A percentile compares a stretch with the other conserved stretches of the same genome.
Conservation (phyloP, 2,113 vertebrate species). For the Perca flavescens region DNA sequence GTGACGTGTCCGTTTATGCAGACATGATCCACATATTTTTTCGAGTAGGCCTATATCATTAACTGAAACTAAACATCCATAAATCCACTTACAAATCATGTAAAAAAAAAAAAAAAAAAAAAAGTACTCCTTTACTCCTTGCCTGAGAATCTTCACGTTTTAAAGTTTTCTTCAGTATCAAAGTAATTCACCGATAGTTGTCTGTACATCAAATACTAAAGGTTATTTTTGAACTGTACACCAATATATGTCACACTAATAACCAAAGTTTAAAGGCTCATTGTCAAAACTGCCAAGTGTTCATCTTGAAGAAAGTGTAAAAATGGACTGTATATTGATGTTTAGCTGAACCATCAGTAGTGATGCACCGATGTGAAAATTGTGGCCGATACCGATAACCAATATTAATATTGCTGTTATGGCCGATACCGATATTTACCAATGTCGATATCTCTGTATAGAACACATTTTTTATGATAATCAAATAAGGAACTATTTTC, state of each 20-base stretch:
- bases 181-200: background rate
- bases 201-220: background rate
- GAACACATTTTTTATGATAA: too few relatives aligned
- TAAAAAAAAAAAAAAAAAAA: too few relatives aligned
- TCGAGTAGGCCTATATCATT: background rate
- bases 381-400: too few relatives aligned
- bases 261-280: background rate
- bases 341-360: background rate
- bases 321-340: background rate
- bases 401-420: too few relatives aligned
- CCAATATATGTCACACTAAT: background rate
- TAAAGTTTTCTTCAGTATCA: background rate
- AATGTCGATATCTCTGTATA: too few relatives aligned
- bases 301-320: background rate
- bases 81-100: background rate
- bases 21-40: background rate
- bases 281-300: background rate
- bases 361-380: too few relatives aligned
- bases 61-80: background rate
- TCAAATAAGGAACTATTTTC: too few relatives aligned
- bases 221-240: background rate
- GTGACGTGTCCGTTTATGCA: background rate
- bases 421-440: too few relatives aligned
- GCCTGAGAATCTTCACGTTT: background rate
- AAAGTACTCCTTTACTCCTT: background rate